Base-by-base conservation (phyloP, 2,113 vertebrate genomes). In the Aythya baeri region DNA sequence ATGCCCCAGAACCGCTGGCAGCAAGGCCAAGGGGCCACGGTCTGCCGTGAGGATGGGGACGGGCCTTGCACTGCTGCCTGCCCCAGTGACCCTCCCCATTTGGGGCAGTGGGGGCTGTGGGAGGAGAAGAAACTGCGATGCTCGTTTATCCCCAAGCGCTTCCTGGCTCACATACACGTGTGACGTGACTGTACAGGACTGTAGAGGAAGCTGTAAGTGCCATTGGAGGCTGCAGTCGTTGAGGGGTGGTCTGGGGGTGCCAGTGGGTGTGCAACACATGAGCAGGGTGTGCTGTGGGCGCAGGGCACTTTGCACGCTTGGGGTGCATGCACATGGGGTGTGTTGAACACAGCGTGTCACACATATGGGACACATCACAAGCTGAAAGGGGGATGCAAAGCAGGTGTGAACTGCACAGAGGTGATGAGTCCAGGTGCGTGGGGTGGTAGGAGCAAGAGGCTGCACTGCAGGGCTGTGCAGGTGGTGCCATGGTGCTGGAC, bases 341-440 rank as follows among this genome's bases (percentile, higher is more conserved):
- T 29, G 62, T 20, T 29, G 62, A 20, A 27, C 36, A 13, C 62
- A 17, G 0, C 0, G 0, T 12, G 58, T 27, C 62, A 31, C 23
- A 1, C 3, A 1, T 17, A 15, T 16, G 0, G 32, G 67, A 29
- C 0, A 0, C 0, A 7, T 5, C 1, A 8, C 38, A 4, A 0
- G 8, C 13, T 0, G 31, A 0, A 31, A 29, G 27, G 29, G 11
- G 54, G 6, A 10, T 17, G 71, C 36, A 1, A 11, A 3, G 22
- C 5, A 0, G 55, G 71, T 4, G 46, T 14, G 36, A 17, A 55
- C 31, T 9, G 38, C 22, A 0, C 0, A 2, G 49, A 31, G 70
- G 23, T 13, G 50, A 58, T 1, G 22, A 43, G 36, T 1, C 3
- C 0, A 1, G 58, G 20, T 21, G 34, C 3, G 22, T 25, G 50